Evolutionary conservation across 1,140 invertebrate genomes (phyloP).

Genomic region (Heliconius nattereri): DNA sequence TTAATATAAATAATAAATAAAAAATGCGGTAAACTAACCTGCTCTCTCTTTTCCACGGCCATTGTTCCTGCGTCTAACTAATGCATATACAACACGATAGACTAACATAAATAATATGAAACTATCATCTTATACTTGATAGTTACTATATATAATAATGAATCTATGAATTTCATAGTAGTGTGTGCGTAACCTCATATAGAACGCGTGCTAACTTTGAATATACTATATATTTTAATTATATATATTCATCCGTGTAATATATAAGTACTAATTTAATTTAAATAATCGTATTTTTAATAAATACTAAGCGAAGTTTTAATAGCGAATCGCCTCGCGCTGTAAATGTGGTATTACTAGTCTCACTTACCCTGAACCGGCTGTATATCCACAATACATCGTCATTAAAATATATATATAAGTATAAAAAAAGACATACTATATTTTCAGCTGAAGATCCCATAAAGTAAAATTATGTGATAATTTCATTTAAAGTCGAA

Average conservation of each 20-base stretch:
- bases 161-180: not conserved
- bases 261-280: not conserved
- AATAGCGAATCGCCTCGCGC: not conserved
- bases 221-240: not conserved
- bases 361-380: constrained; percentile 5
- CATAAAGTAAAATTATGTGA: not conserved
- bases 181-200: constrained; percentile 2
- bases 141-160: not conserved
- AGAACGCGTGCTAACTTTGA: not conserved
- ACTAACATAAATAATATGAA: constrained; percentile 13
- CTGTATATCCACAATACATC: not conserved
- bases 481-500: not conserved
- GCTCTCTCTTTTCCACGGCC: constrained; percentile 3
- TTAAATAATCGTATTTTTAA: not conserved
- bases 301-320: not conserved
- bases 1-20: not conserved
- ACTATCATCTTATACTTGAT: not conserved
- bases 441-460: not conserved
- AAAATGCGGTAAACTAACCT: constrained; percentile 13
- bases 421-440: constrained; percentile 4
- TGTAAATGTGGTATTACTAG: not conserved
- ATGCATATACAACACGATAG: not conserved
- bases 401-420: constrained; percentile 9
- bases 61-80: not conserved
- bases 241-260: not conserved